These are phyloP conservation scores for Reticulitermes lucifugus DNA, from an alignment of 2,888 invertebrate species.

Conservation along the genomic window DNA sequence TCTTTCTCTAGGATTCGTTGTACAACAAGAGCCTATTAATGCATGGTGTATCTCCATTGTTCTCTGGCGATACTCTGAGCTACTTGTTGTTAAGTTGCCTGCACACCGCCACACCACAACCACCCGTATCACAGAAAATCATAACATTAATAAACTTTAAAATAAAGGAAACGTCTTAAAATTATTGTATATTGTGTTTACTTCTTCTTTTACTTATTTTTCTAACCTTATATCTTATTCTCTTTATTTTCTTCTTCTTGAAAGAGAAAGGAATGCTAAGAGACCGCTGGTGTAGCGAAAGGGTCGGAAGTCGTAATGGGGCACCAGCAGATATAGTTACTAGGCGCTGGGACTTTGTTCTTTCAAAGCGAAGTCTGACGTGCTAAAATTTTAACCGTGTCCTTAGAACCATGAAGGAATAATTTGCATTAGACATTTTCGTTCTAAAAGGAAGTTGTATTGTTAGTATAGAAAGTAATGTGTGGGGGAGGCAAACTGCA, in stretches of 20 bases:
- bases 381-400: conserved; percentile 40
- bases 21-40: conserved; percentile 31
- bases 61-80: conserved; percentile 16
- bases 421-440: conserved; percentile 41
- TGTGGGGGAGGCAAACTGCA: background rate
- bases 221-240: conserved; percentile 18
- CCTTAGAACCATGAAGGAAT: conserved; percentile 38
- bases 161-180: conserved; percentile 29
- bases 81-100: conserved; percentile 10
- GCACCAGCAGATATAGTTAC: conserved; percentile 41
- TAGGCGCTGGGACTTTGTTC: conserved; percentile 32
- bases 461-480: conserved; percentile 33
- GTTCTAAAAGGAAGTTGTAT: conserved; percentile 36
- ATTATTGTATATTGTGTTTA: conserved; percentile 40
- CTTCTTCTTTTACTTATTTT: conserved; percentile 24
- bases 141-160: conserved; percentile 34
- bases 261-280: conserved; percentile 24
- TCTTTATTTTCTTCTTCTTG: conserved; percentile 30
- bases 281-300: background rate
- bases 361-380: conserved; percentile 38
- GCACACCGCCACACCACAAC: background rate
- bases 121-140: background rate
- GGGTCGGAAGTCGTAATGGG: conserved; percentile 41
- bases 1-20: conserved; percentile 12
- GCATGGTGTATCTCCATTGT: background rate